These are phyloP conservation scores for Chloebia gouldiae DNA, from an alignment of 2,113 vertebrate genomes.

Conservation along the genomic window DNA sequence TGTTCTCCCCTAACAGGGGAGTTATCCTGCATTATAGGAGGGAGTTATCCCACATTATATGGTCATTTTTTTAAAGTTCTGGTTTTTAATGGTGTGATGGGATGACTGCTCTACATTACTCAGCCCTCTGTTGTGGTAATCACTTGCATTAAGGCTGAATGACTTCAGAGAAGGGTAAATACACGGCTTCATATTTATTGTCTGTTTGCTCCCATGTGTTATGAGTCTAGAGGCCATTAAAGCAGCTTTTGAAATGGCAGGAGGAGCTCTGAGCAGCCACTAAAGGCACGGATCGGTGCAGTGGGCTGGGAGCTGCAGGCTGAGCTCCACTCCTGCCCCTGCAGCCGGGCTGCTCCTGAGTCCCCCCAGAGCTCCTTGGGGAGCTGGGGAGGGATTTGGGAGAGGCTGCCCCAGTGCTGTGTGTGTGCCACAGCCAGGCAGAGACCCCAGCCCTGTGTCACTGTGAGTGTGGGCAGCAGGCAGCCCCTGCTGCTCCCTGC, in stretches of 20 bases:
- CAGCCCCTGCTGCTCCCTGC: not conserved
- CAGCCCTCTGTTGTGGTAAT: not conserved
- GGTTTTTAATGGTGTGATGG: not conserved
- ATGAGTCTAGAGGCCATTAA: not conserved
- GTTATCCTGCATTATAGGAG: not conserved
- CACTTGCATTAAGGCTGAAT: not conserved
- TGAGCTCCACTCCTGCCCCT: rapidly evolving
- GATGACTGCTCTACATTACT: not conserved
- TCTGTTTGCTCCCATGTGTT: not conserved
- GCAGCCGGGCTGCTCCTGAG: too few species aligned
- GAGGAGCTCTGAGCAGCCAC: not conserved
- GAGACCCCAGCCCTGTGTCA: not conserved
- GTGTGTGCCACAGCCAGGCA: rapidly evolving
- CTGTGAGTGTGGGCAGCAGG: not conserved
- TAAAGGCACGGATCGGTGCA: not conserved
- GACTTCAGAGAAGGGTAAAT: not conserved
- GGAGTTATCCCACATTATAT: not conserved
- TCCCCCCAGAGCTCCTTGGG: not conserved
- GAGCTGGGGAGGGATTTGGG: not conserved
- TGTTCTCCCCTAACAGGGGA: not conserved
- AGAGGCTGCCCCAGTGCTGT: rapidly evolving
- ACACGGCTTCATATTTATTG: not conserved
- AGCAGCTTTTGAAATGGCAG: not conserved
- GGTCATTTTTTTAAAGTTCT: not conserved
- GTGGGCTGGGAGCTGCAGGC: not conserved